phyloP scores from a whole-genome alignment of 2,888 invertebrate genomes.

The Scaptomyza flava region DNA sequence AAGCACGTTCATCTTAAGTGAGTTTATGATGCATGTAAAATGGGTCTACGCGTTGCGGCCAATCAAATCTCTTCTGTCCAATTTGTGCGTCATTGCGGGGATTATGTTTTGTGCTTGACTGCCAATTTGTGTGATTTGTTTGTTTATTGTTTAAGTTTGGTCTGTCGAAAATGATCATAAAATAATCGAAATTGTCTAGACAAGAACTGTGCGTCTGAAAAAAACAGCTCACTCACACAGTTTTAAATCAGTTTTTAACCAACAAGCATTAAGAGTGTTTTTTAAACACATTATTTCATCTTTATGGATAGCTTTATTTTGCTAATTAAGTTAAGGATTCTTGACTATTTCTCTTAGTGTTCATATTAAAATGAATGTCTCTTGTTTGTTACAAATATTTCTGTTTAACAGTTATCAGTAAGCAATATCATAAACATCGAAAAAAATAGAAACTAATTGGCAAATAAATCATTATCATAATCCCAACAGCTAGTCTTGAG shows the following conservation, averaged over 20 bases:
- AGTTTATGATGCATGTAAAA: conserved; percentile 45
- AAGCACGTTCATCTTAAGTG: conserved; percentile 50
- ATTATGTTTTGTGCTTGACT: conserved; percentile 20
- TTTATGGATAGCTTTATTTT: neutral
- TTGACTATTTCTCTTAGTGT: too few relatives aligned
- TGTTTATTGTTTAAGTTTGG: conserved; percentile 1
- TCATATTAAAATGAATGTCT: neutral
- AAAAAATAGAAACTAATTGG: conserved; percentile 48
- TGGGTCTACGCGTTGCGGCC: conserved; percentile 23
- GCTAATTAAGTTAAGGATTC: neutral
- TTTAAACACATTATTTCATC: neutral
- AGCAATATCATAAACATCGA: neutral
- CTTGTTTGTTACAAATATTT: neutral
- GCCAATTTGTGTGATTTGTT: conserved; percentile 24
- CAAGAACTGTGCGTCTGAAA: neutral
- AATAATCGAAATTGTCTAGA: conserved; percentile 4
- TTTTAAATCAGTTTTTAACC: neutral
- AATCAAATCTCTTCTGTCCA: conserved; percentile 49
- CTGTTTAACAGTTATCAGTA: neutral
- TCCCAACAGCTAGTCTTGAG: conserved; percentile 32
- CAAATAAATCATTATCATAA: conserved; percentile 38
- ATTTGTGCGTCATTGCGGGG: conserved; percentile 37
- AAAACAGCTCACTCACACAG: conserved; percentile 8
- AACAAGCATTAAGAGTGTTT: too few relatives aligned
- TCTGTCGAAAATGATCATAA: conserved; percentile 7